phyloP scores from a whole-genome alignment of 2,797 vertebrate species.

The Microctenopoma steveboyesi region DNA sequence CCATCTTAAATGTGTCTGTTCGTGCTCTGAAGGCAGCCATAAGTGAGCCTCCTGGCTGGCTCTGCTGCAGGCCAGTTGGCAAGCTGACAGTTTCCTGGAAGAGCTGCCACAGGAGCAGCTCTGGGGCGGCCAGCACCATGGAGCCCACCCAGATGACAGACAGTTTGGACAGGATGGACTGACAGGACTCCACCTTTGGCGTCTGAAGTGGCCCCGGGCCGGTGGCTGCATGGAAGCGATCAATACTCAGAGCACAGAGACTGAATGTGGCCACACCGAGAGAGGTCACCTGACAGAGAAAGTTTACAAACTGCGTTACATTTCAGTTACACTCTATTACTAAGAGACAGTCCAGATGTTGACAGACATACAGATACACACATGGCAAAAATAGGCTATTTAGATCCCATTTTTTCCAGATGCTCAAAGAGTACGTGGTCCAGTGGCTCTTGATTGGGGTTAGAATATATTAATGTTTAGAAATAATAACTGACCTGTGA shows the following conservation, averaged over 20 bases:
- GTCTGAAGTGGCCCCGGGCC: constrained; percentile 79
- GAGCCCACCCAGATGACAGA: constrained; percentile 95
- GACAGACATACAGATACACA: no score
- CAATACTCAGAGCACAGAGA: constrained; percentile 94
- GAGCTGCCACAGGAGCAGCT: constrained; percentile 93
- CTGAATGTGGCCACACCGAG: constrained; percentile 96
- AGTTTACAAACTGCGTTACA: neutral
- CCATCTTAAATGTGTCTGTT: constrained; percentile 60
- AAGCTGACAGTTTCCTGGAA: constrained; percentile 75
- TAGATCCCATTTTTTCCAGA: neutral
- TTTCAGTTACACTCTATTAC: no score
- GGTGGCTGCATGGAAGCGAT: constrained; percentile 92
- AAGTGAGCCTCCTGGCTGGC: constrained; percentile 44
- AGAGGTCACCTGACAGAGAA: constrained; percentile 86
- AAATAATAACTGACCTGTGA: neutral
- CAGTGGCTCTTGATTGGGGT: no score
- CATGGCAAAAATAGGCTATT: no score
- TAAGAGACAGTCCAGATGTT: no score
- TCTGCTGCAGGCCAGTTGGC: constrained; percentile 32
- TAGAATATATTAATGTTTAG: neutral
- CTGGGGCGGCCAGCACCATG: constrained; percentile 88
- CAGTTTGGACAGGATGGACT: constrained; percentile 93
- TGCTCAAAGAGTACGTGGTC: neutral
- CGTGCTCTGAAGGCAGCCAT: constrained; percentile 41
- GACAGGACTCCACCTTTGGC: constrained; percentile 88